Conservation (phyloP, 2,888 invertebrate genomes). For the Drosophila pegasa region DNA sequence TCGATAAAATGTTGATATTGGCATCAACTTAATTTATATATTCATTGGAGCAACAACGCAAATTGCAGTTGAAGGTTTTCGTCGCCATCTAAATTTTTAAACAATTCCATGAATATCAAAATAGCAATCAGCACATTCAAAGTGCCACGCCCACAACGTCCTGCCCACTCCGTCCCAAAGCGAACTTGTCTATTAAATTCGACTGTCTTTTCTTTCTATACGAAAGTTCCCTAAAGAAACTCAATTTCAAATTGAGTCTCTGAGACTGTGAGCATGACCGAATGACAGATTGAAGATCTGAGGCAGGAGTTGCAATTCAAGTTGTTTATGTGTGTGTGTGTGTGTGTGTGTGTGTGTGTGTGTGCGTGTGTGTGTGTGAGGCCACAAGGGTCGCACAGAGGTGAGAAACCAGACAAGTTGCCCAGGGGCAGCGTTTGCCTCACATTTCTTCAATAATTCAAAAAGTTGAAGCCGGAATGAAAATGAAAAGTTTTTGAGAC, state of each 20-base stretch:
- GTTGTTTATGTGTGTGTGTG: constrained; percentile 2
- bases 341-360: constrained; percentile 7
- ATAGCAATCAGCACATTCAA: constrained; percentile 60
- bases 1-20: background rate
- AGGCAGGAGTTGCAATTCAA: constrained; percentile 10
- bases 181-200: constrained; percentile 48
- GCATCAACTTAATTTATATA: background rate
- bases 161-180: background rate
- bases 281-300: constrained; percentile 59
- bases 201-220: constrained; percentile 16
- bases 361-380: background rate
- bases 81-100: constrained; percentile 64
- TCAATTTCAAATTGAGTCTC: constrained; percentile 63
- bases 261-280: constrained; percentile 39
- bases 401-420: constrained; percentile 31
- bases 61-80: constrained; percentile 36
- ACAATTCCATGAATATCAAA: constrained; percentile 74
- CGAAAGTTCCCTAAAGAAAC: constrained; percentile 57
- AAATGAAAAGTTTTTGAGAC: constrained; percentile 42
- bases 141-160: constrained; percentile 6
- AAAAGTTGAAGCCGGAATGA: constrained; percentile 32
- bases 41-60: background rate
- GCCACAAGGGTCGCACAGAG: constrained; percentile 25
- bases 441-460: constrained; percentile 12
- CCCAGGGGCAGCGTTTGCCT: constrained; percentile 18